Conservation (phyloP, 2,113 vertebrate genomes). For the Fulica atra region DNA sequence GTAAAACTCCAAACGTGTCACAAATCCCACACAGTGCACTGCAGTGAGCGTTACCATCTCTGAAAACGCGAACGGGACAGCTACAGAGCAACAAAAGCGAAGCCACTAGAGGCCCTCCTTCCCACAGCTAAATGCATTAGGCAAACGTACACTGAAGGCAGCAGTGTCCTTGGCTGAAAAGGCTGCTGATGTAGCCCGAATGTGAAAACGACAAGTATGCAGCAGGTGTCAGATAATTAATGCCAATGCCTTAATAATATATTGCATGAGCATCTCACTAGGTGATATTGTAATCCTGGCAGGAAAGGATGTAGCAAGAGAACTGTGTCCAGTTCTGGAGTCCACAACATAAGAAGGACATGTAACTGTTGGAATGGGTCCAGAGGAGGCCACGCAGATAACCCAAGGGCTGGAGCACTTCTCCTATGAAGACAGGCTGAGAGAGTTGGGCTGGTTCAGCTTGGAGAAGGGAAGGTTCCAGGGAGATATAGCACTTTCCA, state of each 20-base stretch:
- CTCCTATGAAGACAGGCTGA: too few relatives aligned
- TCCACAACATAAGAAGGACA: too few relatives aligned
- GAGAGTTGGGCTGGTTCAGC: too few relatives aligned
- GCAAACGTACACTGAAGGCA: not conserved
- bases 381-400: too few relatives aligned
- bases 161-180: not conserved
- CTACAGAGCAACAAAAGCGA: not conserved
- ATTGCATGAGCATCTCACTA: not conserved
- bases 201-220: not conserved
- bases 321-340: too few relatives aligned
- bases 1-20: not conserved
- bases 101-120: not conserved
- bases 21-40: not conserved
- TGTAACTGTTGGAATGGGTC: too few relatives aligned
- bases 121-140: not conserved
- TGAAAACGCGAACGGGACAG: conserved; percentile 40
- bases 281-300: not conserved
- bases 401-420: too few relatives aligned
- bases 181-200: not conserved
- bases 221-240: not conserved
- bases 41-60: not conserved
- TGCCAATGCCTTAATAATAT: not conserved
- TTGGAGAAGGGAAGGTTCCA: too few relatives aligned
- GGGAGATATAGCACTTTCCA: too few relatives aligned
- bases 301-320: not conserved